These are phyloP conservation scores for Leptestheria dahalacensis DNA, from an alignment of 1,140 invertebrate genomes.

Conservation along the genomic window DNA sequence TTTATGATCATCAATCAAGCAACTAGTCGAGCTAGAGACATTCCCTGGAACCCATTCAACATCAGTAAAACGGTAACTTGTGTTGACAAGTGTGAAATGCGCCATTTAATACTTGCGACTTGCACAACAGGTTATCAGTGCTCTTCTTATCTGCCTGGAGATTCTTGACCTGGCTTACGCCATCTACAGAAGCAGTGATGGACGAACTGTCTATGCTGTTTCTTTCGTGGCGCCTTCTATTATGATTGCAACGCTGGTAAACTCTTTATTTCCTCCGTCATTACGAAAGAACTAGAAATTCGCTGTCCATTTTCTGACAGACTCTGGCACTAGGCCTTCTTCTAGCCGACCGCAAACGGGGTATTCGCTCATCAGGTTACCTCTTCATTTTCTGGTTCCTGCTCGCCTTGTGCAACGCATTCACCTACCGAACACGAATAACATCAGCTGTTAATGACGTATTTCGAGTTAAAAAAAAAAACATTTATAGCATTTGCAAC, in stretches of 20 bases:
- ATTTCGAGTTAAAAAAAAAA: too few species aligned
- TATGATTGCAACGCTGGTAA: slow-evolving; percentile 62
- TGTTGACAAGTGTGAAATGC: background rate
- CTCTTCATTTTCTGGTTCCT: slow-evolving; percentile 34
- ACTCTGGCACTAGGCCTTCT: slow-evolving; percentile 10
- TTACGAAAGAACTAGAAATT: background rate
- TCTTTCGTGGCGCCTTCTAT: slow-evolving; percentile 45
- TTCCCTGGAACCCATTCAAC: slow-evolving; percentile 67
- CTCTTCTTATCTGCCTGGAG: slow-evolving; percentile 33
- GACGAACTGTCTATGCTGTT: slow-evolving; percentile 32
- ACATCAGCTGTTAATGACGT: slow-evolving; percentile 5
- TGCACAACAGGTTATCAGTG: slow-evolving; percentile 16
- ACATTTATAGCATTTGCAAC: background rate
- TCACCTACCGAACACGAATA: slow-evolving; percentile 24
- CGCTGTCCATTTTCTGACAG: slow-evolving; percentile 9
- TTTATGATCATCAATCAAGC: slow-evolving; percentile 62
- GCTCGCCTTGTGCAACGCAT: slow-evolving; percentile 23
- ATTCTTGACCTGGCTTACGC: slow-evolving; percentile 43
- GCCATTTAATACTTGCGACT: slow-evolving; percentile 13
- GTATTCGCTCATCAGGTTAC: slow-evolving; percentile 32
- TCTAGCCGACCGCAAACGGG: slow-evolving; percentile 26
- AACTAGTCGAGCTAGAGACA: slow-evolving; percentile 54
- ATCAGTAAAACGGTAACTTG: slow-evolving; percentile 48
- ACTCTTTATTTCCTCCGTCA: slow-evolving; percentile 28
- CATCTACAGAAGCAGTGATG: slow-evolving; percentile 32